Conservation (phyloP, 2,113 vertebrate genomes). For the Poicephalus gulielmi region DNA sequence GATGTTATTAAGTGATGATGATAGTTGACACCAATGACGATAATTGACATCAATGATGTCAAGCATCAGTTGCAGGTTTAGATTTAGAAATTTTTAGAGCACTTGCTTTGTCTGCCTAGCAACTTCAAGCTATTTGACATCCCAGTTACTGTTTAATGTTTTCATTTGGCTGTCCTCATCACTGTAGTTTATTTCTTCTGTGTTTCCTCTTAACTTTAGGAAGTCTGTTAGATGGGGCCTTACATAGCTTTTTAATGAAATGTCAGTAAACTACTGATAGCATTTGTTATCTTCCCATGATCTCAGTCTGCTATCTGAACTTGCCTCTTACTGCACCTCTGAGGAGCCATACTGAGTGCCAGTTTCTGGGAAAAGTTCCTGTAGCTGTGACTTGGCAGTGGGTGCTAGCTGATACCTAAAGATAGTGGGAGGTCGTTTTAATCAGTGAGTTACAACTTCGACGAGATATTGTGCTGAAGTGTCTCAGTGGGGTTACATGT, state of each 20-base stretch:
- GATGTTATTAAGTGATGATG: background rate
- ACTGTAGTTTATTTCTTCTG: background rate
- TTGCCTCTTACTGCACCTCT: background rate
- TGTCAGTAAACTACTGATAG: background rate
- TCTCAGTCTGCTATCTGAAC: background rate
- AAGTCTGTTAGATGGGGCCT: background rate
- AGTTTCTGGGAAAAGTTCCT: background rate
- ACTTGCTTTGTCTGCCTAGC: background rate
- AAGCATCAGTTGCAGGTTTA: background rate
- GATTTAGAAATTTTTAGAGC: background rate
- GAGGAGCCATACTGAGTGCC: background rate
- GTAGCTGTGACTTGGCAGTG: background rate
- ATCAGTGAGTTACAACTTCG: background rate
- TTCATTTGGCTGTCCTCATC: background rate
- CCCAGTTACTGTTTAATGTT: background rate
- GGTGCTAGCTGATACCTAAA: background rate
- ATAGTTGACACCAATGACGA: background rate
- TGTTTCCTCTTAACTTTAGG: background rate
- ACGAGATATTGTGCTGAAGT: background rate
- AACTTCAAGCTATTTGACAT: background rate
- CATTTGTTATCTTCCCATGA: background rate
- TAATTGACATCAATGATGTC: background rate
- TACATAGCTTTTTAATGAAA: background rate
- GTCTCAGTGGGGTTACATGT: background rate
- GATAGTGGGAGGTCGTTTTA: background rate